Percentiles rank a stretch among this genome's conserved stretches.
These are phyloP conservation scores for Lasioglossum vierecki DNA, from an alignment of 2,888 invertebrate species.

Conservation along the genomic window DNA sequence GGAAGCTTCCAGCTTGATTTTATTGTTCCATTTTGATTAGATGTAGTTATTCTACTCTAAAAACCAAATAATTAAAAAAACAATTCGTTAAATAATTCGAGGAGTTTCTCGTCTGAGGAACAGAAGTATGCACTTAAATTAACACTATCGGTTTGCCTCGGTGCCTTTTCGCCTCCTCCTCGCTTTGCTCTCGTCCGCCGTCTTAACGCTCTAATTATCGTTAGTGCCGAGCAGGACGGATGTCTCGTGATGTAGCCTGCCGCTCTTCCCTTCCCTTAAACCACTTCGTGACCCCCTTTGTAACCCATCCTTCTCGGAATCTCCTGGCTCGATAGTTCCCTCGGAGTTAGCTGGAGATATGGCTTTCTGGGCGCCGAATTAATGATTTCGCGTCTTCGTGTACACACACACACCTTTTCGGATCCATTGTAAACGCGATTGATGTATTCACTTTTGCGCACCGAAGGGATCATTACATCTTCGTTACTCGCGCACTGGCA, in stretches of 20 bases:
- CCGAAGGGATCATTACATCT: background rate
- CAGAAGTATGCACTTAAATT: conserved; percentile 49
- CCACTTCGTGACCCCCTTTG: conserved; percentile 71
- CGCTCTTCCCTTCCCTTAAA: conserved; percentile 71
- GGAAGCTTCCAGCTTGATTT: too few species aligned
- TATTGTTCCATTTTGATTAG: too few species aligned
- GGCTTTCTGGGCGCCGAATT: conserved; percentile 72
- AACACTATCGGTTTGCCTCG: conserved; percentile 24
- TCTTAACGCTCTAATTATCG: conserved; percentile 82
- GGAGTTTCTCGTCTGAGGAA: background rate
- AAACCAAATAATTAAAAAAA: too few species aligned
- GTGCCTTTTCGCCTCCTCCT: conserved; percentile 48
- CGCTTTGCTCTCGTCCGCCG: conserved; percentile 72
- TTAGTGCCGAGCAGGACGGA: conserved; percentile 79
- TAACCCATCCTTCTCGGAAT: conserved; percentile 43
- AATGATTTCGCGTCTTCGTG: conserved; percentile 70
- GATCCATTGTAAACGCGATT: background rate
- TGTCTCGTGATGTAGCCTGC: conserved; percentile 78
- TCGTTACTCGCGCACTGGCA: background rate
- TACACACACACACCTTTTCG: conserved; percentile 54
- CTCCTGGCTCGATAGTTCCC: conserved; percentile 69
- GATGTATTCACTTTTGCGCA: background rate
- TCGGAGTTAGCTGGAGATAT: conserved; percentile 75
- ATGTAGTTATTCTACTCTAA: too few species aligned
- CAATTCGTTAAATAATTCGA: background rate